phyloP scores from a whole-genome alignment of 2,888 invertebrate species.

The Polydrusus cervinus region DNA sequence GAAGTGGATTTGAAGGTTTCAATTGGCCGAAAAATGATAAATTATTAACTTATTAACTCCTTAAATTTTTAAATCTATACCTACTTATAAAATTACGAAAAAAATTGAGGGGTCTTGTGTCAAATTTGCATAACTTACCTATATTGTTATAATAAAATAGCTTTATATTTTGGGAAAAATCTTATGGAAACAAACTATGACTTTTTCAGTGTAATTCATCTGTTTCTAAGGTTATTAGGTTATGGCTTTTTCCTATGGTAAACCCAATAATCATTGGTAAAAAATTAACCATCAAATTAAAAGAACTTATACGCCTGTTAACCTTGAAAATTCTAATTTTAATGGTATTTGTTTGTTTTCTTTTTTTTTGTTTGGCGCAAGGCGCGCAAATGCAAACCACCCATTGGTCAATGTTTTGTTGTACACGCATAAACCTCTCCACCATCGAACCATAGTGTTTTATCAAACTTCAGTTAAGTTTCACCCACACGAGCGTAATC shows the following conservation, averaged over 20 bases:
- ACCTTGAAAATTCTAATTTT: slow-evolving; percentile 24
- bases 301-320: neutral
- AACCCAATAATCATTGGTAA: slow-evolving; percentile 17
- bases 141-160: too few relatives aligned
- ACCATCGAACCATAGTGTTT: slow-evolving; percentile 38
- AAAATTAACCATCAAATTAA: slow-evolving; percentile 20
- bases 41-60: too few relatives aligned
- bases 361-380: slow-evolving; percentile 14
- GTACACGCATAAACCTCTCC: slow-evolving; percentile 25
- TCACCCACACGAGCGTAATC: slow-evolving; percentile 31
- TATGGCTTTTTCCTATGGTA: neutral
- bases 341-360: slow-evolving; percentile 14
- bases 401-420: slow-evolving; percentile 41
- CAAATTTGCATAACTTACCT: too few relatives aligned
- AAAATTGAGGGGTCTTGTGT: too few relatives aligned
- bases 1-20: too few relatives aligned
- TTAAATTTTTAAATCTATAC: too few relatives aligned
- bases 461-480: slow-evolving; percentile 43
- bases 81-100: too few relatives aligned
- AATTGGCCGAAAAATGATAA: too few relatives aligned
- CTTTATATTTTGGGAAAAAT: too few relatives aligned
- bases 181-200: too few relatives aligned
- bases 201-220: too few relatives aligned
- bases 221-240: too few relatives aligned
- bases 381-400: slow-evolving; percentile 40